phyloP scores from a whole-genome alignment of 1,140 invertebrate species.

The Monomorium pharaonis region DNA sequence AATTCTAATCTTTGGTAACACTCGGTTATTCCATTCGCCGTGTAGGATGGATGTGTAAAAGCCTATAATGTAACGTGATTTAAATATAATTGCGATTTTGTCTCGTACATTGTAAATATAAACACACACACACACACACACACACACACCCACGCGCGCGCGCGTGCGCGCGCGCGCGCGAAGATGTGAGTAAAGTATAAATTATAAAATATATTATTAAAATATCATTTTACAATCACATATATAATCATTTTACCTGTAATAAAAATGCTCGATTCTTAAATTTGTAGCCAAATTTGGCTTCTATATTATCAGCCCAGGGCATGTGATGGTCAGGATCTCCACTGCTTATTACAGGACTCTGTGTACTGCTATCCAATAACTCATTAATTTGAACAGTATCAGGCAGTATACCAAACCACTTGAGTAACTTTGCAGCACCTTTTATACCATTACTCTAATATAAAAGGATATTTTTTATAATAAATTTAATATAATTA shows the following conservation, averaged over 20 bases:
- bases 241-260: constrained; percentile 81
- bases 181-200: background rate
- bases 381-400: constrained; percentile 80
- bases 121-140: background rate
- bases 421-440: constrained; percentile 89
- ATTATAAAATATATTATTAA: background rate
- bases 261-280: constrained; percentile 86
- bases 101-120: constrained; percentile 1
- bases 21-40: constrained; percentile 45
- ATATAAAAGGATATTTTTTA: constrained; percentile 11
- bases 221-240: no score
- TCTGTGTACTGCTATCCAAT: constrained; percentile 71
- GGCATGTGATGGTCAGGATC: constrained; percentile 84
- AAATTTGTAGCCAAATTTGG: constrained; percentile 89
- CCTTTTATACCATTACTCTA: constrained; percentile 85
- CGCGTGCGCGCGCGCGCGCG: no score
- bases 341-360: constrained; percentile 75
- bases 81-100: background rate
- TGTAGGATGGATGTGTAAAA: constrained; percentile 62
- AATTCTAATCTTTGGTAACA: constrained; percentile 71
- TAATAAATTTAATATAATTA: background rate
- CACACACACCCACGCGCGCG: no score
- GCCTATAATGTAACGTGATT: constrained; percentile 32
- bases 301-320: constrained; percentile 86
- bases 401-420: constrained; percentile 89